Evolutionary conservation across 2,113 vertebrate species (phyloP), one percentile per base, ranked within the genome.

Genomic region (Lates calcarifer): DNA sequence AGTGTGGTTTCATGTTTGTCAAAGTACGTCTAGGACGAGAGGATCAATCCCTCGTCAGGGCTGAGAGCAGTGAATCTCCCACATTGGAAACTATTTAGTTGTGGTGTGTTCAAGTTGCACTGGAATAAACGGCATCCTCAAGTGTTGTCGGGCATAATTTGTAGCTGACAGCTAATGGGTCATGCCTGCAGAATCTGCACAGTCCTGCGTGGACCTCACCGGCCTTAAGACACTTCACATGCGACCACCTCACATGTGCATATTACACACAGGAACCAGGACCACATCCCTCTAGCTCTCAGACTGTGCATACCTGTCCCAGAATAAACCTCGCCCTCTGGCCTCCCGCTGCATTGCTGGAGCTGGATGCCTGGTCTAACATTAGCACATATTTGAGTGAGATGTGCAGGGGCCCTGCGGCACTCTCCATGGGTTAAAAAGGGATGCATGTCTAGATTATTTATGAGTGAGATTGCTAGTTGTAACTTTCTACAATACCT

Each of bases 301-400:
- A 41, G 61, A 77, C 57, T 20, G 69, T 51, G 22, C 80, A 88
- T 90, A 87, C 83, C 75, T 86, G 83, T 72, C 89, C 83, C 74
- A 85, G 80, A 93, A 93, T 92, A 91, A 91, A 82, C 76, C 62
- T 77, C 22, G 3, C 41, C 71, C 79, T 84, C 28, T 72, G 77
- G 60, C 84, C 81, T 86, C 61, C 69, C 4, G 6, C 64, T 41
- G 58, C 77, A 83, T 15, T 24, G 51, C 55, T 1, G 9, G 62
- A 20, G 63, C 85, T 87, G 81, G 22, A 90, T 74, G 84, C 51
- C 82, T 68, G 79, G 18, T 66, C 91, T 93, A 92, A 92, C 90
- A 85, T 92, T 88, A 91, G 85, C 84, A 75, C 81, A 90, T 85
- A 74, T 74, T 74, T 89, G 29, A 82, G 87, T 75, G 62, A 62